Evolutionary conservation across 2,888 invertebrate genomes (phyloP).

Genomic region (Philaethria dido): DNA sequence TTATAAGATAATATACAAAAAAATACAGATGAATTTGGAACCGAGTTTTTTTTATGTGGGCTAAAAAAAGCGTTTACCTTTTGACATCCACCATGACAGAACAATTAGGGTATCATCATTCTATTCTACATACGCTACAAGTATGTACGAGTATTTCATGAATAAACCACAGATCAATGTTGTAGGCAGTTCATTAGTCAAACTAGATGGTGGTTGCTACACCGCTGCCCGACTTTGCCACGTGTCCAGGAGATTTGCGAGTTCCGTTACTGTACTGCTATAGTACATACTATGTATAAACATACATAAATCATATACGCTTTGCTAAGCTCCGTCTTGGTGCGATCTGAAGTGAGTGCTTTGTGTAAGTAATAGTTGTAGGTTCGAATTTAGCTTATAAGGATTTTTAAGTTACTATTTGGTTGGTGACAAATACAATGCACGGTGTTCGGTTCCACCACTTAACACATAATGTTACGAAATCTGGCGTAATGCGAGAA

Average conservation of each 20-base stretch:
- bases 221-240: constrained; percentile 48
- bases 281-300: not conserved
- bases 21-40: no score
- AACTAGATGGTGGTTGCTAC: constrained; percentile 48
- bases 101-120: not conserved
- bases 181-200: constrained; percentile 50
- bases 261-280: constrained; percentile 17
- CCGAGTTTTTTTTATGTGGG: no score
- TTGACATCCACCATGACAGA: no score
- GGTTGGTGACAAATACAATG: no score
- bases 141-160: constrained; percentile 11
- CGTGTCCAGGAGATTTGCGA: constrained; percentile 43
- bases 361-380: no score
- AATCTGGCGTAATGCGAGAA: no score
- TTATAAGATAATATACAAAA: no score
- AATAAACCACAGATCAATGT: constrained; percentile 39
- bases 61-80: no score
- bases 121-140: not conserved
- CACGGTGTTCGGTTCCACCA: no score
- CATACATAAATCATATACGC: not conserved
- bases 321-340: not conserved
- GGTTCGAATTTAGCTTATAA: no score
- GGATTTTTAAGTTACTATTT: no score
- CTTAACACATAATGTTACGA: no score
- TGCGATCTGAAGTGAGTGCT: not conserved